Conservation (phyloP, 2,113 vertebrate species). For the Burhinus bistriatus region DNA sequence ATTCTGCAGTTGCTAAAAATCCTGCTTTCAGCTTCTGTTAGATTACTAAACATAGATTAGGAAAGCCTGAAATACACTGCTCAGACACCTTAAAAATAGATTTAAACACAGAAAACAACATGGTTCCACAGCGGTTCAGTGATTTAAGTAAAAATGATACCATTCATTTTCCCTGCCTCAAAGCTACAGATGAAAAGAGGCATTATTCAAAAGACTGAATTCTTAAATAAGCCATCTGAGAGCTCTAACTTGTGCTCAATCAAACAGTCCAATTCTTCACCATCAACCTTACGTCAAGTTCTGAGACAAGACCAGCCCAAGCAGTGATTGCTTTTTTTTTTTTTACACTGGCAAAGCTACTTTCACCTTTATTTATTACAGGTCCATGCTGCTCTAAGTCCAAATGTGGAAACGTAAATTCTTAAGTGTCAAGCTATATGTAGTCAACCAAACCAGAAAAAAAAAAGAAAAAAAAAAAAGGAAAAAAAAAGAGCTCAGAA, state of each 20-base stretch:
- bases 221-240: neutral
- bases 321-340: neutral
- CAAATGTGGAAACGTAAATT: neutral
- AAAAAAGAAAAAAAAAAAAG: neutral
- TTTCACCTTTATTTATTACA: neutral
- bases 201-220: neutral
- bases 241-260: neutral
- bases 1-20: neutral
- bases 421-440: neutral
- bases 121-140: neutral
- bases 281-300: neutral
- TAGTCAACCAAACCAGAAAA: neutral
- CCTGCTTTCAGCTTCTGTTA: neutral
- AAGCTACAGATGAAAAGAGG: neutral
- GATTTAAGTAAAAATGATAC: neutral
- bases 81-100: neutral
- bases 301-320: neutral
- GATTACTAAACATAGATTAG: neutral
- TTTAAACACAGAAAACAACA: neutral
- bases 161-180: neutral
- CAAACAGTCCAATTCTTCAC: neutral
- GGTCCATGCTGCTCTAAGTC: neutral
- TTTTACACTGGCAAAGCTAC: neutral
- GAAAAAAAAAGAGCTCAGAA: too few relatives aligned
- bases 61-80: neutral